Percentiles rank a stretch among this genome's conserved stretches.
Conservation (phyloP, 2,797 vertebrate species). For the Menidia menidia region DNA sequence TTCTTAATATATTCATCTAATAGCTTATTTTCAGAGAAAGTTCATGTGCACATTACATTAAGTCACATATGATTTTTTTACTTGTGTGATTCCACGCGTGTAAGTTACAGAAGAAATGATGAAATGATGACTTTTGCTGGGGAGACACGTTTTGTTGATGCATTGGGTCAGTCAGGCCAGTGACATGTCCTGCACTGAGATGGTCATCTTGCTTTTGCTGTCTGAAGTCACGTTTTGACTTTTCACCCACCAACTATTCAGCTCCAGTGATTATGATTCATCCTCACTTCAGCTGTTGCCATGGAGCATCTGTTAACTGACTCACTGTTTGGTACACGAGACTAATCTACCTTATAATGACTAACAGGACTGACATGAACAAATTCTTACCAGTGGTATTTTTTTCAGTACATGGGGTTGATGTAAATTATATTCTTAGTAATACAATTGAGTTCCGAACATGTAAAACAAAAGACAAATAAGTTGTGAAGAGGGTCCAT, state of each 20-base stretch:
- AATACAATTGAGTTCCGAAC: not conserved
- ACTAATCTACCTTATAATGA: slow-evolving; percentile 32
- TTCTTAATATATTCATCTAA: not conserved
- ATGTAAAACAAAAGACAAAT: slow-evolving; percentile 14
- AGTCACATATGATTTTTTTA: not conserved
- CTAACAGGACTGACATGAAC: slow-evolving; percentile 33
- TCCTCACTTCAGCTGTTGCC: slow-evolving; percentile 23
- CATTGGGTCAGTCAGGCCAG: not conserved
- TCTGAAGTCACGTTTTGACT: slow-evolving; percentile 28
- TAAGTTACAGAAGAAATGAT: not conserved
- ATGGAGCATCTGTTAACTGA: slow-evolving; percentile 42
- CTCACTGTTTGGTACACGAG: slow-evolving; percentile 32
- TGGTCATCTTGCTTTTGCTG: not conserved
- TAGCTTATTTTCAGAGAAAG: not conserved
- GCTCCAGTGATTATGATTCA: slow-evolving; percentile 17
- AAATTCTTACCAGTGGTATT: slow-evolving; percentile 28
- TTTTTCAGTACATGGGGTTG: slow-evolving; percentile 51
- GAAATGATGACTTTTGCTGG: slow-evolving; percentile 14
- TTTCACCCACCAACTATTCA: slow-evolving; percentile 13
- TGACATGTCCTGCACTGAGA: slow-evolving; percentile 10
- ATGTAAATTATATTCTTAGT: slow-evolving; percentile 34
- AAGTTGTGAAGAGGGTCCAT: not conserved
- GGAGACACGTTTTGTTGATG: not conserved
- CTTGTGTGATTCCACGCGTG: not conserved
- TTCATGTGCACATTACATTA: not conserved